Conservation (phyloP, 2,113 vertebrate genomes). For the Xenopus laevis region DNA sequence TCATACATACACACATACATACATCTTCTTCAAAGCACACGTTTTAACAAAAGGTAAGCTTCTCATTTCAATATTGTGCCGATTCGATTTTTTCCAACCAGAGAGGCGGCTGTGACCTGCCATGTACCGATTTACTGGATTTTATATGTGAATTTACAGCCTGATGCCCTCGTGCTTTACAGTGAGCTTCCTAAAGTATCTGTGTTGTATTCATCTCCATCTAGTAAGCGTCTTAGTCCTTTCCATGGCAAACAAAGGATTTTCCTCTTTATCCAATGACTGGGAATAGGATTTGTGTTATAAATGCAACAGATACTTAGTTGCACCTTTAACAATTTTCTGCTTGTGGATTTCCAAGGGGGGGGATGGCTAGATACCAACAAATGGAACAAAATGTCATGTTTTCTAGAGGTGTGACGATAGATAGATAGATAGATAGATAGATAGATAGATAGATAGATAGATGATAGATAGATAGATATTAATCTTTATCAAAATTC, state of each 20-base stretch:
- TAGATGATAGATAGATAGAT: too few relatives aligned
- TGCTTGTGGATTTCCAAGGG: background rate
- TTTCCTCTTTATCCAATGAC: background rate
- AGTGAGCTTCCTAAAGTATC: background rate
- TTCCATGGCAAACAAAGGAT: slow-evolving; percentile 3
- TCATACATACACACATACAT: slow-evolving; percentile 20
- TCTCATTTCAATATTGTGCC: slow-evolving; percentile 19
- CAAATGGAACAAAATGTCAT: too few relatives aligned
- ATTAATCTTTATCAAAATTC: too few relatives aligned
- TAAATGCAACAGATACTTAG: slow-evolving; percentile 44
- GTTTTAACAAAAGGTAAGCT: slow-evolving; percentile 41
- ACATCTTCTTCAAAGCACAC: slow-evolving; percentile 35
- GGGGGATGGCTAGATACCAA: too few relatives aligned
- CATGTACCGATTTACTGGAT: too few relatives aligned
- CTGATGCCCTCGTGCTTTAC: too few relatives aligned
- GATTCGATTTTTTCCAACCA: background rate
- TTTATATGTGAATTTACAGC: too few relatives aligned
- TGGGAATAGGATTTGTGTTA: background rate
- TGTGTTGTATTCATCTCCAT: background rate
- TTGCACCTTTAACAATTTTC: slow-evolving; percentile 19
- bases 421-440: too few relatives aligned
- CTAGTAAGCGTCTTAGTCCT: background rate
- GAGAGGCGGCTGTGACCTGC: background rate
- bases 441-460: too few relatives aligned
- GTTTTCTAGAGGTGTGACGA: too few relatives aligned